These are phyloP conservation scores for Pseudococcus viburni DNA, from an alignment of 2,888 invertebrate genomes.

Conservation along the genomic window DNA sequence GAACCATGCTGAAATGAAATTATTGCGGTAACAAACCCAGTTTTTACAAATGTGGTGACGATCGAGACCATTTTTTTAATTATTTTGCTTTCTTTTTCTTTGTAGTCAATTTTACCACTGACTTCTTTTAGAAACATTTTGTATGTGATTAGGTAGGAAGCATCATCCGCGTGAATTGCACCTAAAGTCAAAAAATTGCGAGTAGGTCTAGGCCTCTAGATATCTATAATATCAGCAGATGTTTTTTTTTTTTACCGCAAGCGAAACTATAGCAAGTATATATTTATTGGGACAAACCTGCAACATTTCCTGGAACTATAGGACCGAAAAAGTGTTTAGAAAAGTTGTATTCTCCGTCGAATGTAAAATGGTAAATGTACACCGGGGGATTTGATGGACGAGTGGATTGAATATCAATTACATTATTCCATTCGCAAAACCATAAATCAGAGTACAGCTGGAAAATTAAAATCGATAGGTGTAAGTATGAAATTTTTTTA, in stretches of 20 bases:
- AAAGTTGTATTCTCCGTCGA: neutral
- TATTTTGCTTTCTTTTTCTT: neutral
- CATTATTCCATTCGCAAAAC: constrained; percentile 31
- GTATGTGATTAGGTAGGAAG: neutral
- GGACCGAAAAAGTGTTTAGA: neutral
- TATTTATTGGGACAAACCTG: neutral
- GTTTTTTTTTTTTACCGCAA: no score
- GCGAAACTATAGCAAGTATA: no score
- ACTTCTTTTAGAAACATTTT: neutral
- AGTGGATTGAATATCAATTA: neutral
- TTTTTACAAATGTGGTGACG: neutral
- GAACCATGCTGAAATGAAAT: neutral
- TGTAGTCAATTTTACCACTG: neutral
- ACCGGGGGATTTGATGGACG: neutral
- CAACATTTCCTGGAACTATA: neutral
- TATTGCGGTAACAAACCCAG: neutral
- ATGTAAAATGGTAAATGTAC: neutral
- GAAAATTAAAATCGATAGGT: neutral
- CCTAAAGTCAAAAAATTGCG: neutral
- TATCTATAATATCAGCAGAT: no score
- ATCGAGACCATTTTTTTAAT: neutral
- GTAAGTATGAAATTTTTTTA: neutral
- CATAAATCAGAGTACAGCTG: constrained; percentile 14
- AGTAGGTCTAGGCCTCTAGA: no score
- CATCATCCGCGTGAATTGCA: neutral